Conservation (phyloP, 2,888 invertebrate genomes). For the Blastobasis adustella region DNA sequence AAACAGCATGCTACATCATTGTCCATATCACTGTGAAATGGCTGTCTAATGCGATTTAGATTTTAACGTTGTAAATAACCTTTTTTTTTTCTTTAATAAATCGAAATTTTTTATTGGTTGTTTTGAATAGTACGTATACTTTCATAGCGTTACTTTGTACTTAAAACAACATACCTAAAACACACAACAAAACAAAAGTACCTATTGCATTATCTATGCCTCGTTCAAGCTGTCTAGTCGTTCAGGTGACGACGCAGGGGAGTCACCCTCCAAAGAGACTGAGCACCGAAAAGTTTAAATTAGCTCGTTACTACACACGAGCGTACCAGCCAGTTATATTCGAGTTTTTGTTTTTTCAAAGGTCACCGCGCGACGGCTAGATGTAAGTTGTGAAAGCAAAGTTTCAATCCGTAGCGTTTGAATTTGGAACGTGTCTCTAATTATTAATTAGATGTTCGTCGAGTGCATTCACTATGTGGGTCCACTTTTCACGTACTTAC, state of each 20-base stretch:
- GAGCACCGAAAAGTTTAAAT: conserved; percentile 71
- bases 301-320: conserved; percentile 71
- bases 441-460: conserved; percentile 51
- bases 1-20: too few species aligned
- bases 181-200: conserved; percentile 7
- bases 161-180: background rate
- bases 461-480: conserved; percentile 14
- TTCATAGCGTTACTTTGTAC: too few species aligned
- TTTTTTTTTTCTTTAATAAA: too few species aligned
- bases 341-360: conserved; percentile 66
- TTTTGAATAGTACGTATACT: too few species aligned
- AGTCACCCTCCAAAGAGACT: conserved; percentile 50
- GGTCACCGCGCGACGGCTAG: conserved; percentile 35
- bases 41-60: too few species aligned
- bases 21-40: too few species aligned
- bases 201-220: conserved; percentile 36
- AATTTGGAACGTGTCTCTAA: conserved; percentile 31
- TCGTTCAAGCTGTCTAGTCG: conserved; percentile 56
- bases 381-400: conserved; percentile 50
- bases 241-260: conserved; percentile 55
- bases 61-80: too few species aligned
- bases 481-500: too few species aligned
- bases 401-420: conserved; percentile 38
- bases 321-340: conserved; percentile 44
- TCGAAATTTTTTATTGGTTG: too few species aligned